phyloP scores from a whole-genome alignment of 1,140 invertebrate species.

The Pteromalus puparum region DNA sequence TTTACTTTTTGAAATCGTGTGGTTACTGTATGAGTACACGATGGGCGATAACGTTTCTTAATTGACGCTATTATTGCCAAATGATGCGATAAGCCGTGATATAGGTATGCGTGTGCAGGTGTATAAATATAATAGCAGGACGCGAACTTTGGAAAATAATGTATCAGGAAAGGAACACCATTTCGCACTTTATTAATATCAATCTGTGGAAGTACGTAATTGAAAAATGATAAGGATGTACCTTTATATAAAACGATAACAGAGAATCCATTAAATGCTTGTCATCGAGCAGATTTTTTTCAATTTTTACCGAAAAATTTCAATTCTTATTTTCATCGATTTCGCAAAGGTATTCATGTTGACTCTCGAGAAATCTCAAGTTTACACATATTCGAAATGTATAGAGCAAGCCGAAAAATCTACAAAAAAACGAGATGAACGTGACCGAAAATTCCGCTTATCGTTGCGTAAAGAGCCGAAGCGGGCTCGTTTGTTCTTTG shows the following conservation, averaged over 20 bases:
- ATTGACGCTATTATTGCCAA: not conserved
- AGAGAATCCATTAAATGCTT: too few relatives aligned
- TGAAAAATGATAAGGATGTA: too few relatives aligned
- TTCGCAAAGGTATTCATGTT: not conserved
- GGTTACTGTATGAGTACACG: too few relatives aligned
- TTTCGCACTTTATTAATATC: too few relatives aligned
- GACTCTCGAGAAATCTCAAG: not conserved
- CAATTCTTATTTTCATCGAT: not conserved
- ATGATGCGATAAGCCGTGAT: not conserved
- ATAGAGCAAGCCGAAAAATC: constrained; percentile 1
- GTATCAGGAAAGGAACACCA: too few relatives aligned
- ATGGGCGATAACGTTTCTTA: not conserved
- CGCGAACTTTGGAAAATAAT: not conserved
- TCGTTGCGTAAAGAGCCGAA: not conserved
- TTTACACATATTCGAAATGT: not conserved
- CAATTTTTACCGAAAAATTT: too few relatives aligned
- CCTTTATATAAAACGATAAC: too few relatives aligned
- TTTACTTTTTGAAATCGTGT: too few relatives aligned
- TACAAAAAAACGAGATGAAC: not conserved
- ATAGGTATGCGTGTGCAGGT: not conserved
- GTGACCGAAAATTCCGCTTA: constrained; percentile 23
- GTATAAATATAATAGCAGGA: not conserved
- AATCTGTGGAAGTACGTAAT: too few relatives aligned
- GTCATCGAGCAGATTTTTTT: not conserved
- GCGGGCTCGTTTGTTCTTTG: not conserved